A percentile compares a stretch with the other conserved stretches of the same genome.
Conservation (phyloP, 2,113 vertebrate species). For the Nycticebus coucang region DNA sequence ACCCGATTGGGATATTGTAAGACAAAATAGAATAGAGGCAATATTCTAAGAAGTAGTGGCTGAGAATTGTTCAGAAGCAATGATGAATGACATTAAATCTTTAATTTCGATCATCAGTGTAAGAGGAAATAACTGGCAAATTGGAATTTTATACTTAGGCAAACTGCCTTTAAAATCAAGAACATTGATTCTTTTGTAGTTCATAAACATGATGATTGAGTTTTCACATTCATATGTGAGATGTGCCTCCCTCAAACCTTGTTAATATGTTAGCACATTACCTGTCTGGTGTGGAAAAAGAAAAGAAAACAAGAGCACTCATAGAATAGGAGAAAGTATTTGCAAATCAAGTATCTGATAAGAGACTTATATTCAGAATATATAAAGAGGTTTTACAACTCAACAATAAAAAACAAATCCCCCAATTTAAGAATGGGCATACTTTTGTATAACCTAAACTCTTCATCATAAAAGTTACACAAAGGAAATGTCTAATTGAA, state of each 20-base stretch:
- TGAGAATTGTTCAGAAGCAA: background rate
- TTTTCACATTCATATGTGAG: too few relatives aligned
- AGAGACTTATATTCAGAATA: background rate
- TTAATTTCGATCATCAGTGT: background rate
- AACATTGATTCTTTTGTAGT: too few relatives aligned
- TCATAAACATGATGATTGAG: too few relatives aligned
- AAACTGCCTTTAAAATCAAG: background rate
- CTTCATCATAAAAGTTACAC: background rate
- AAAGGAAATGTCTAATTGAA: background rate
- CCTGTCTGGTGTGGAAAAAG: too few relatives aligned
- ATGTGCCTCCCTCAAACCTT: too few relatives aligned
- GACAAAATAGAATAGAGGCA: background rate
- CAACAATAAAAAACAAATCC: background rate
- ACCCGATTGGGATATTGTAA: background rate
- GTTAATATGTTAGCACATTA: too few relatives aligned
- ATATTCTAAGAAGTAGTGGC: background rate
- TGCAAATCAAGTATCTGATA: background rate
- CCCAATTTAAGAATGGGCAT: background rate
- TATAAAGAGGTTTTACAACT: background rate
- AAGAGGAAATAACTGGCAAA: background rate
- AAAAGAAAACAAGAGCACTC: background rate
- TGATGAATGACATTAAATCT: background rate
- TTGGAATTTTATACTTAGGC: background rate
- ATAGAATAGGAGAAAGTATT: background rate
- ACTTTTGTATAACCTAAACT: background rate